Evolutionary conservation across 2,797 vertebrate genomes (phyloP), one percentile per base, ranked within the genome.

Genomic region (Emys orbicularis): DNA sequence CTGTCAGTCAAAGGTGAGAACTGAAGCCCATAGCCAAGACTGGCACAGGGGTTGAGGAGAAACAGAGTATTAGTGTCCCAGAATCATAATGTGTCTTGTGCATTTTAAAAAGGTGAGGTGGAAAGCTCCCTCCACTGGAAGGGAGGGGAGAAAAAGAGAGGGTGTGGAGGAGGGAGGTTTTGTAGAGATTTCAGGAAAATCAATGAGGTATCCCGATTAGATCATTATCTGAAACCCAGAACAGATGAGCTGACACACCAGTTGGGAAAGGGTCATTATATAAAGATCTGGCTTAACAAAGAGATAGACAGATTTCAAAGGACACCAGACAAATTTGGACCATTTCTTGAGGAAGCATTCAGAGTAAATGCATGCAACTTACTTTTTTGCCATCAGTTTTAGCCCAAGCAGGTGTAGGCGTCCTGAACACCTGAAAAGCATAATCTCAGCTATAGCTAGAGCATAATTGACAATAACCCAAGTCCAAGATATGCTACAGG

Each of bases 391-490:
- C 59, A 54, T 11, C 82, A 29, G 72, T 81, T 81, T 81, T 88
- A 92, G 82, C 82, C 82, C 91, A 88, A 61, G 86, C 81, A 84
- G 91, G 91, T 12, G 81, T 53, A 37, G 86, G 86, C 47, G 15
- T 81, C 34, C n/a, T 84, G 27, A 92, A 53, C 29, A 92, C 91
- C 91, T 92, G 61, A 65, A 92, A 88, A 88, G 61, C 53, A 59
- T 52, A 88, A 84, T 27, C 27, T 72, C n/a, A 41, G 37, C 21
- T 72, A 37, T 25, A 21, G 44, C 65, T 85, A 53, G 59, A 59
- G 29, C 68, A 81, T 84, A 25, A 84, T 10, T 44, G 65, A 61
- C n/a, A 81, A 31, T 61, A 12, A 21, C 9, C 65, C 68, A 23
- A 34, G 68, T 72, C n/a, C 68, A 41, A 25, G 37, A 6, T 37